Base-by-base conservation (phyloP, 2,888 invertebrate genomes). In the Nomada fabriciana region DNA sequence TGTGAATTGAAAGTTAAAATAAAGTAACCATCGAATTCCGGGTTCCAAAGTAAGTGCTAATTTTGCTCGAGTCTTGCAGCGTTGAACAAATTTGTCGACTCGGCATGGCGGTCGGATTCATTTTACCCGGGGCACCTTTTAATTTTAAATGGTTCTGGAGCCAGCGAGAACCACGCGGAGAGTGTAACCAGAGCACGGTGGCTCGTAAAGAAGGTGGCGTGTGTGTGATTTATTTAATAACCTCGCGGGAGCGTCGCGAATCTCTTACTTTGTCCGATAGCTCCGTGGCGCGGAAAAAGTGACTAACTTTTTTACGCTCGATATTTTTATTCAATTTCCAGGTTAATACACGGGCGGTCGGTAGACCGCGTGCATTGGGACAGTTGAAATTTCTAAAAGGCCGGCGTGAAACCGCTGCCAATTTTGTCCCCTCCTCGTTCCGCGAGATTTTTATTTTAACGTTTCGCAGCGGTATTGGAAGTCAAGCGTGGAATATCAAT, bases 191-290 rank as follows among this genome's bases (percentile, higher is more conserved):
- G 20, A 20, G 53, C 50, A 50, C 2, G 61, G 36, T 67, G 42
- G 50, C 20, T 57, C 67, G 53, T 77, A 78, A 70, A 67, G 23
- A 52, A 52, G 36, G 18, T 18, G 25, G 36, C 29, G 15, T 36
- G 47, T 15, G 42, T 20, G 67, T 18, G 71, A 55, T 68, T 67
- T 67, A 78, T 78, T 80, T 78, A 78, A 72, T 72, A 80, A 77
- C 47, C 47, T 10, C 7, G 36, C 36, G 36, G 18, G 52, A 23
- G 7, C 43, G 52, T 23, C 20, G 20, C 20, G 25, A 4, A 65
- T 23, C n/a, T 55, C 50, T 75, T 42, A 61, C 55, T 67, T 65
- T 20, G 36, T 11, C 65, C 2, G 10, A 13, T 18, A 18, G 47
- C 15, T 13, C 47, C n/a, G 23, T 36, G 43, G 18, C 15, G n/a